Evolutionary conservation across 1,140 invertebrate species (phyloP), one percentile per base, ranked within the genome.

Genomic region (Orius laevigatus): DNA sequence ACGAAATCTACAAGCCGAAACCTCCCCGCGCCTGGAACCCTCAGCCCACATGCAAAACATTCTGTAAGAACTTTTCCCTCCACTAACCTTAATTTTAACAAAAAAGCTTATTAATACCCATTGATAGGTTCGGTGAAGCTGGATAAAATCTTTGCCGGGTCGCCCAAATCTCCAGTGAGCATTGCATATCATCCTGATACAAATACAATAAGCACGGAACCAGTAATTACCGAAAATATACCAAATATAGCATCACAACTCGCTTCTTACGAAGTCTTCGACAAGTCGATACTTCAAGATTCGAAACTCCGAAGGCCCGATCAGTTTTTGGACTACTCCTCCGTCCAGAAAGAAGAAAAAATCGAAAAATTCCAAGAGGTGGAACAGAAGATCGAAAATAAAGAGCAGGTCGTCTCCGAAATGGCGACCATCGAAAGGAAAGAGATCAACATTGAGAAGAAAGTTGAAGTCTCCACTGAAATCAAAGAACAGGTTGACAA

Each of bases 21-120:
- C 55, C 70, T 39, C 70, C 72, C 1, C 63, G 67, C 53, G 69
- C 67, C 31, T 73, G 72, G 72, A 68, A 66, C 50, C 51, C 56
- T 11, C 41, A 48, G 6, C 35, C 41, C 18, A 43, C 51, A 5
- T 43, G 46, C 18, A 47, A 47, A 42, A 40, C 9, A 14, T 53
- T 43, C 50, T 53, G 35, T 53, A 50, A 53, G 52, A 50, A 41
- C 8, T 8, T n/a, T 44, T 44, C 8, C 18, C 3, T 4, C 11
- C 25, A 25, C 25, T 25, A 25, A 15, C 5, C 25, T 33, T 12
- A 44, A 12, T 18, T 44, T 3, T 18, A 44, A 44, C 42, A 44
- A 19, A 18, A 42, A n/a, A 3, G 18, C 11, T 20, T 15, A 38
- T n/a, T 38, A 38, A 14, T 45, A 12, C 12, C 11, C 41, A 4